Conservation (phyloP, 2,797 vertebrate genomes). For the Micromesistius poutassou region DNA sequence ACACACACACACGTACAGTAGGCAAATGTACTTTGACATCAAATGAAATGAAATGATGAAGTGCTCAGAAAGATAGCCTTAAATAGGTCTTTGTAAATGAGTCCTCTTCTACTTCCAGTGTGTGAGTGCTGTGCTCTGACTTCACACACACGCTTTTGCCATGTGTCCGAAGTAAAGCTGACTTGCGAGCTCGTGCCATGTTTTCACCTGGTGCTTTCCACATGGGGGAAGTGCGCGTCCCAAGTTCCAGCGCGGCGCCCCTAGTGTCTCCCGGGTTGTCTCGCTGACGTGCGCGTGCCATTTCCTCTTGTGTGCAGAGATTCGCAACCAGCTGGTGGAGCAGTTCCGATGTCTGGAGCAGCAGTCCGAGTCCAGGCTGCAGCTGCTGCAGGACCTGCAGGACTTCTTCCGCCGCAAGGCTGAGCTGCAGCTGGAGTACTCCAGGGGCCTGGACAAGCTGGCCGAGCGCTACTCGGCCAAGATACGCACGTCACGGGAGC, state of each 20-base stretch:
- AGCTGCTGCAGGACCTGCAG: slow-evolving; percentile 97
- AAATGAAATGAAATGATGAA: slow-evolving; percentile 47
- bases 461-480: slow-evolving; percentile 95
- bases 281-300: not conserved
- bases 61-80: not conserved
- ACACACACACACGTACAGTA: slow-evolving; percentile 7
- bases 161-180: too few relatives aligned
- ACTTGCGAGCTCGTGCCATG: too few relatives aligned
- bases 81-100: not conserved
- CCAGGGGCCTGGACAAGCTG: slow-evolving; percentile 93
- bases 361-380: slow-evolving; percentile 92
- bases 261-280: too few relatives aligned
- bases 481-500: slow-evolving; percentile 92
- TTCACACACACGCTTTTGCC: not conserved
- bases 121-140: not conserved
- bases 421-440: slow-evolving; percentile 96
- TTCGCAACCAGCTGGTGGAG: slow-evolving; percentile 94
- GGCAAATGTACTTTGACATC: slow-evolving; percentile 51
- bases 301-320: slow-evolving; percentile 76
- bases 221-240: too few relatives aligned
- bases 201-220: too few relatives aligned
- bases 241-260: too few relatives aligned
- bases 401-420: slow-evolving; percentile 98
- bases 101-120: not conserved
- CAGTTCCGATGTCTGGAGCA: slow-evolving; percentile 98